Percentiles rank a stretch among this genome's conserved stretches.
These are phyloP conservation scores for Melanotaenia trifasciata DNA, from an alignment of 2,797 vertebrate species.

Conservation along the genomic window DNA sequence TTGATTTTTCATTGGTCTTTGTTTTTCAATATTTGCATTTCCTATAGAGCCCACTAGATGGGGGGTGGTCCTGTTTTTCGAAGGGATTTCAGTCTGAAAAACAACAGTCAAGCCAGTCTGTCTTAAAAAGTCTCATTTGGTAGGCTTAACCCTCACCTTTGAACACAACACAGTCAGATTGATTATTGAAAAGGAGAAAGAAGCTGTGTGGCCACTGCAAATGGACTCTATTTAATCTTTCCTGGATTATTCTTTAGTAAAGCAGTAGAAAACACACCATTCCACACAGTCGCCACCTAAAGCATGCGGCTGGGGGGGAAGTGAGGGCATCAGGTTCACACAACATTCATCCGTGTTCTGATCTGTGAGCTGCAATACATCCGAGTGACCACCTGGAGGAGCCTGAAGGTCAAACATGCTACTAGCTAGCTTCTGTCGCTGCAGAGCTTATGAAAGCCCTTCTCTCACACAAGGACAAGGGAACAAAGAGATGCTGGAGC, in stretches of 20 bases:
- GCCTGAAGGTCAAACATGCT: slow-evolving; percentile 81
- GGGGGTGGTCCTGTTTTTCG: slow-evolving; percentile 33
- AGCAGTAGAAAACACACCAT: background rate
- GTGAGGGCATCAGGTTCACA: slow-evolving; percentile 29
- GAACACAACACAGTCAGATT: background rate
- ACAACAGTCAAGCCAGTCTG: background rate
- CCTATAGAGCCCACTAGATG: slow-evolving; percentile 65
- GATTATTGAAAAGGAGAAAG: background rate
- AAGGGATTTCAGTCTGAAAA: slow-evolving; percentile 13
- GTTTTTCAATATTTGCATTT: slow-evolving; percentile 35
- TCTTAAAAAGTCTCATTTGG: slow-evolving; percentile 6
- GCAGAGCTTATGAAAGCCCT: slow-evolving; percentile 76
- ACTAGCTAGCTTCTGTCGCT: slow-evolving; percentile 72
- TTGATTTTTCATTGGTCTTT: background rate
- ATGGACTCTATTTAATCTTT: background rate
- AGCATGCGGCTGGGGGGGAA: background rate
- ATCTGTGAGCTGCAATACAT: slow-evolving; percentile 55
- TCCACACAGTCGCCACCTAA: background rate
- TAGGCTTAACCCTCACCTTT: background rate
- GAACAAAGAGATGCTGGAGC: slow-evolving; percentile 82
- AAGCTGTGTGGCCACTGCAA: background rate
- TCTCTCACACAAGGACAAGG: slow-evolving; percentile 79
- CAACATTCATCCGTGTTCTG: slow-evolving; percentile 13
- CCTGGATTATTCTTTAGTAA: background rate
- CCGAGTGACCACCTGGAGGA: slow-evolving; percentile 69